Percentiles rank a stretch among this genome's conserved stretches.
These are phyloP conservation scores for Apomyelois bistriatella DNA, from an alignment of 2,888 invertebrate genomes.

Conservation along the genomic window DNA sequence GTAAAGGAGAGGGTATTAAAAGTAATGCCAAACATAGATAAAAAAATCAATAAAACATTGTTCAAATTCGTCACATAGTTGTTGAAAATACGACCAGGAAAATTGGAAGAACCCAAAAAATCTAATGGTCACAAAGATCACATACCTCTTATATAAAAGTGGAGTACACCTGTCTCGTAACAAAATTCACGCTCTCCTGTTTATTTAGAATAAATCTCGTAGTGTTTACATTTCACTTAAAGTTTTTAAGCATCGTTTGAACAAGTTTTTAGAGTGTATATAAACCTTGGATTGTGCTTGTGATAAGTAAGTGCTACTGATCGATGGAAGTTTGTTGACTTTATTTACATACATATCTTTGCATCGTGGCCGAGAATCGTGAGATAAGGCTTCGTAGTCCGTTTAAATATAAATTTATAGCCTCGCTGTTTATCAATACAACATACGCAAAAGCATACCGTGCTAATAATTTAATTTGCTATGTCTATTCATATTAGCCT, in stretches of 20 bases:
- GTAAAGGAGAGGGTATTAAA: too few species aligned
- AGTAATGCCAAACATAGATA: too few species aligned
- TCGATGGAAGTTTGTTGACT: constrained; percentile 18
- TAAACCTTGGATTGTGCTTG: constrained; percentile 29
- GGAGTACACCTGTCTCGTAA: constrained; percentile 18
- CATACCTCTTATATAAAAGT: neutral
- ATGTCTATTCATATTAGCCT: constrained; percentile 8
- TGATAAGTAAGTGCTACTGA: constrained; percentile 22
- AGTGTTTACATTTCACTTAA: constrained; percentile 33
- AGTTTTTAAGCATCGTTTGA: constrained; percentile 29
- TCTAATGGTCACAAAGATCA: too few species aligned
- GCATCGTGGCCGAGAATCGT: constrained; percentile 10
- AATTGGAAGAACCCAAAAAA: too few species aligned
- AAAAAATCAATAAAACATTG: too few species aligned
- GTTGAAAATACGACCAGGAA: too few species aligned
- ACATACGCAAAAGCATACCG: constrained; percentile 11
- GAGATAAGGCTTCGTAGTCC: constrained; percentile 14
- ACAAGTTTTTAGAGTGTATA: constrained; percentile 32
- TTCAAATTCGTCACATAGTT: too few species aligned
- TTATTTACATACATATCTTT: constrained; percentile 13
- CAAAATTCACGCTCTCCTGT: constrained; percentile 15
- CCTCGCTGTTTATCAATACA: constrained; percentile 15
- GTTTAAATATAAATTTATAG: constrained; percentile 22
- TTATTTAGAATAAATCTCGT: constrained; percentile 29
- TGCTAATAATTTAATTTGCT: constrained; percentile 12